These are phyloP conservation scores for Ochotona princeps DNA, from an alignment of 2,113 vertebrate species.

Conservation along the genomic window DNA sequence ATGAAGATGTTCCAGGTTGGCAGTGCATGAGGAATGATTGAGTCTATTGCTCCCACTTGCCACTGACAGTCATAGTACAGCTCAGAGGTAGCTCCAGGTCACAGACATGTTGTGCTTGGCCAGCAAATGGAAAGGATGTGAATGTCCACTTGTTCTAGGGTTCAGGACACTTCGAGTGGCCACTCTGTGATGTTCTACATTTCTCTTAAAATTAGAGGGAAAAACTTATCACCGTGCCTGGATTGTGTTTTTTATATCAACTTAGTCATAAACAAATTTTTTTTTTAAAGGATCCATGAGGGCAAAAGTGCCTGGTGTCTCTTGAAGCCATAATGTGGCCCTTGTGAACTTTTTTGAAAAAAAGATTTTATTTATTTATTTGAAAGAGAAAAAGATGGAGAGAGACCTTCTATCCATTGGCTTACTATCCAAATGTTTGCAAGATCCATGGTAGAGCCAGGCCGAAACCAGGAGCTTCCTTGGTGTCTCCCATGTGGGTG, in stretches of 20 bases:
- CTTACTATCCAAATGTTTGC: too few species aligned
- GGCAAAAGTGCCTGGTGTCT: neutral
- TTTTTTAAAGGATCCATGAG: neutral
- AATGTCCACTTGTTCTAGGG: neutral
- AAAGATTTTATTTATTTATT: too few species aligned
- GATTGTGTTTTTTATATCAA: slow-evolving; percentile 25
- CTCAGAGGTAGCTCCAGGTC: neutral
- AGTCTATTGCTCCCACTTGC: neutral
- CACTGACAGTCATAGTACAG: neutral
- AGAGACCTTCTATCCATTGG: too few species aligned
- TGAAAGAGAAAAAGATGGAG: too few species aligned
- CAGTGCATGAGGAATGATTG: neutral
- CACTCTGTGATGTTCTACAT: neutral
- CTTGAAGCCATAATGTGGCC: neutral
- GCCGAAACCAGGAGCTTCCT: too few species aligned
- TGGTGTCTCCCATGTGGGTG: too few species aligned
- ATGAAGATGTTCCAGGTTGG: neutral
- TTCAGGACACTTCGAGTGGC: neutral
- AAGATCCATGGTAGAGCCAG: too few species aligned
- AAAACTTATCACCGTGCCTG: neutral
- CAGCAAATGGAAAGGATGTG: neutral
- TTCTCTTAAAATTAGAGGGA: slow-evolving; percentile 36
- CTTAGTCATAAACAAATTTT: neutral
- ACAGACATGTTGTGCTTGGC: neutral
- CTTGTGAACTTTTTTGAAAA: neutral